Conservation (phyloP, 2,797 vertebrate genomes). For the Chiroxiphia lanceolata region DNA sequence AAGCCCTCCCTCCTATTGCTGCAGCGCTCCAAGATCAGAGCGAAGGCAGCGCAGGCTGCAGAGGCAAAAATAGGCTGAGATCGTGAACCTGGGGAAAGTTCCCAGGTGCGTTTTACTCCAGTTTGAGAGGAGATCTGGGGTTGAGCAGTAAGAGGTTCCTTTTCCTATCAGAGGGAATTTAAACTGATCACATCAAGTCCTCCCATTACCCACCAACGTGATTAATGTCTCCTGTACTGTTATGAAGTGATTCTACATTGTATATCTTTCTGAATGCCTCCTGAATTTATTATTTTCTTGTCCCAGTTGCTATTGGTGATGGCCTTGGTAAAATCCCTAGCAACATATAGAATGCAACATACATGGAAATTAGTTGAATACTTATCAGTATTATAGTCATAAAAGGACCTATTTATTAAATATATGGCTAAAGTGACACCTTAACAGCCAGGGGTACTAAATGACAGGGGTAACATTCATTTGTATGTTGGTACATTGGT, state of each 20-base stretch:
- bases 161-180: constrained; percentile 10
- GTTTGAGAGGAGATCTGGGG: neutral
- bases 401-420: constrained; percentile 68
- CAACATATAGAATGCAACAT: constrained; percentile 65
- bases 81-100: constrained; percentile 22
- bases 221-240: constrained; percentile 24
- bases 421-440: constrained; percentile 58
- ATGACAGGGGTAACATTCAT: constrained; percentile 53
- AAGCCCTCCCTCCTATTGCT: neutral
- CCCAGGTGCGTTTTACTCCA: neutral
- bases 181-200: neutral
- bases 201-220: neutral
- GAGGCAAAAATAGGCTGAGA: neutral
- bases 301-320: constrained; percentile 66
- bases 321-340: constrained; percentile 63
- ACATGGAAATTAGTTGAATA: constrained; percentile 66
- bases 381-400: constrained; percentile 58
- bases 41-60: neutral
- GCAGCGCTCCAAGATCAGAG: neutral
- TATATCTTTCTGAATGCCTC: constrained; percentile 49
- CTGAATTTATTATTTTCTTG: constrained; percentile 62
- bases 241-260: constrained; percentile 38
- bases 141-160: neutral
- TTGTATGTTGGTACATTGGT: constrained; percentile 50
- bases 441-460: constrained; percentile 58